Evolutionary conservation across 2,113 vertebrate species (phyloP), one percentile per base, ranked within the genome.

Genomic region (Sinocyclocheilus rhinocerous): DNA sequence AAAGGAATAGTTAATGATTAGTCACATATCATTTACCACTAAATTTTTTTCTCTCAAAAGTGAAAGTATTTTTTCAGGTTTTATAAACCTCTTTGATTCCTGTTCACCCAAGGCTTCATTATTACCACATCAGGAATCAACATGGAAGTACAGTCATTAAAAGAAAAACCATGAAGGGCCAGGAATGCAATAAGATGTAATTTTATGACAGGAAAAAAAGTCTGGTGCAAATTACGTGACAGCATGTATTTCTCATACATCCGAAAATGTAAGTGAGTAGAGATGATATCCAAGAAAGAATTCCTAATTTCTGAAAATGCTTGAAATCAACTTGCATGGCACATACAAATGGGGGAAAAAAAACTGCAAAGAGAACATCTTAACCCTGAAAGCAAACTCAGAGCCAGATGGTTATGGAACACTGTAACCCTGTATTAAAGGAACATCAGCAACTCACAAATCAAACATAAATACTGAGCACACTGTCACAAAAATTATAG

Each of bases 371-470:
- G 13, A 20, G 4, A 59, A 79, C 76, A 77, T 57, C 24, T 26
- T 57, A 55, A 79, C 29, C 20, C 10, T 36, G 16, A 78, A 55
- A 78, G 57, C 26, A 29, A 33, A 33, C 33, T 76, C 39, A 15
- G 42, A 26, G 73, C 73, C 73, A 78, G 76, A 57, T 78, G 76
- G 76, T 22, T 57, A 6, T 59, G 76, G 50, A 33, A 59, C 76
- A 78, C 29, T 36, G 9, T 78, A 78, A 59, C 76, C 76, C 52
- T 55, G 12, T 18, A 77, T 77, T 77, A 77, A 52, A 52, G 18
- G 48, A 50, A 55, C 45, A 55, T 26, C 48, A 55, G 29, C 29
- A 33, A 33, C 18, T 48, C 76, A 36, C 18, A 78, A 78, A 78
- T 22, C 29, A 22, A 63, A 80, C 33, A 80, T 63, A 63, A 63